Conservation (phyloP, 2,888 invertebrate species). For the Anaspis maculata region DNA sequence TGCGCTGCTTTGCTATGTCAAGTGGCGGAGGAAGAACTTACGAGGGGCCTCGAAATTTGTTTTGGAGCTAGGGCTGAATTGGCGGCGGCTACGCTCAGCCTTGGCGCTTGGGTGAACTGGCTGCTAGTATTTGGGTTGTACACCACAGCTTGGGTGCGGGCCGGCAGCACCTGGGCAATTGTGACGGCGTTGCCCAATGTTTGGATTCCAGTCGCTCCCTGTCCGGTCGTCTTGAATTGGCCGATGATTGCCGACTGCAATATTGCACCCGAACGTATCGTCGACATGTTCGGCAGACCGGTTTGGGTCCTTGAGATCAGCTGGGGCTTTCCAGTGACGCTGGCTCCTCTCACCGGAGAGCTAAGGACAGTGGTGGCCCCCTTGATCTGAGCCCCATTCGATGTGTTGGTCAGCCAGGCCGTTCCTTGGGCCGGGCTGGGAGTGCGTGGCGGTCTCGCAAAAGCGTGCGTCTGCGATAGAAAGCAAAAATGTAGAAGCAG, state of each 20-base stretch:
- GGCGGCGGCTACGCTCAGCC: constrained; percentile 36
- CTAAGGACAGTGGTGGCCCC: constrained; percentile 37
- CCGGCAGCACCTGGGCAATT: constrained; percentile 38
- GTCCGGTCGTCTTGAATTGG: constrained; percentile 36
- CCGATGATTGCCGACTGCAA: constrained; percentile 40
- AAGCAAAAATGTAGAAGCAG: too few species aligned
- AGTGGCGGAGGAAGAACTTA: too few species aligned
- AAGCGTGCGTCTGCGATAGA: constrained; percentile 30
- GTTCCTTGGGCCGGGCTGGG: constrained; percentile 40
- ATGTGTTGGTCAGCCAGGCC: constrained; percentile 35
- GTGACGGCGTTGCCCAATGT: constrained; percentile 36
- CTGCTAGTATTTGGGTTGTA: constrained; percentile 33
- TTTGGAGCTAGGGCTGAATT: too few species aligned
- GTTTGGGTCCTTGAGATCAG: constrained; percentile 34
- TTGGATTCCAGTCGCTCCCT: constrained; percentile 32
- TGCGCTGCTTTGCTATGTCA: too few species aligned
- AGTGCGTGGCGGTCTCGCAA: constrained; percentile 37
- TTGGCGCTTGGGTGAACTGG: constrained; percentile 31
- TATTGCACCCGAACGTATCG: constrained; percentile 36
- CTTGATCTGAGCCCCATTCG: constrained; percentile 38
- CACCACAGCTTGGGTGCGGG: constrained; percentile 39
- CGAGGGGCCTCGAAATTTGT: too few species aligned
- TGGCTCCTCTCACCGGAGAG: constrained; percentile 36
- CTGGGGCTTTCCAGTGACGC: constrained; percentile 34
- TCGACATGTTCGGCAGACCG: constrained; percentile 28